Evolutionary conservation across 2,888 invertebrate genomes (phyloP).

Genomic region (Raillietiella orientalis): DNA sequence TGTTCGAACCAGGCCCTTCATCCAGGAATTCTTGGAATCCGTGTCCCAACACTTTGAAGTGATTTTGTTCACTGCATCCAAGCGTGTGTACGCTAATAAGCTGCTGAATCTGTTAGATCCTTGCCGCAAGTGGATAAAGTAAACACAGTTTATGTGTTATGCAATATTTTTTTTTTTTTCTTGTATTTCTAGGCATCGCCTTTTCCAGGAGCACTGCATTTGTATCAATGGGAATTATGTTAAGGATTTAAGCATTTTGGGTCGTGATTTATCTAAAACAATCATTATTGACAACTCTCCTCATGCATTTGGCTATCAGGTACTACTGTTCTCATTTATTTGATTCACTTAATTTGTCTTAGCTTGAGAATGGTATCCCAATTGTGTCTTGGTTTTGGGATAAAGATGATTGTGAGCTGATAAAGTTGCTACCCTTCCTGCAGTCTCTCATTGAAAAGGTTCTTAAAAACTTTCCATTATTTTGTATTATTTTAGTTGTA

Average conservation of each 20-base stretch:
- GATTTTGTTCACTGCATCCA: slow-evolving; percentile 79
- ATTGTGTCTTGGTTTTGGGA: slow-evolving; percentile 93
- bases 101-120: slow-evolving; percentile 71
- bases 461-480: neutral
- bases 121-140: slow-evolving; percentile 55
- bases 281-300: slow-evolving; percentile 64
- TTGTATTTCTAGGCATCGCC: slow-evolving; percentile 21
- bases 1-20: slow-evolving; percentile 64
- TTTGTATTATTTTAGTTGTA: slow-evolving; percentile 24
- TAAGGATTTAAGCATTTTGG: slow-evolving; percentile 71
- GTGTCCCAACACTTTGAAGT: slow-evolving; percentile 66
- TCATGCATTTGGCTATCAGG: slow-evolving; percentile 74
- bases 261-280: slow-evolving; percentile 58
- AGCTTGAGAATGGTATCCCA: slow-evolving; percentile 82
- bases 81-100: slow-evolving; percentile 76
- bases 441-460: slow-evolving; percentile 50
- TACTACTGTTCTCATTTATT: too few relatives aligned
- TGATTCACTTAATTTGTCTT: slow-evolving; percentile 11
- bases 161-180: slow-evolving; percentile 4
- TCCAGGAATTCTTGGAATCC: slow-evolving; percentile 63
- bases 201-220: slow-evolving; percentile 83
- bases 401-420: slow-evolving; percentile 51
- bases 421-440: slow-evolving; percentile 67
- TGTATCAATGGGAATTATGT: slow-evolving; percentile 87
- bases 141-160: slow-evolving; percentile 9